A percentile compares a stretch with the other conserved stretches of the same genome.
Conservation (phyloP, 2,113 vertebrate genomes). For the Corvus hawaiiensis region DNA sequence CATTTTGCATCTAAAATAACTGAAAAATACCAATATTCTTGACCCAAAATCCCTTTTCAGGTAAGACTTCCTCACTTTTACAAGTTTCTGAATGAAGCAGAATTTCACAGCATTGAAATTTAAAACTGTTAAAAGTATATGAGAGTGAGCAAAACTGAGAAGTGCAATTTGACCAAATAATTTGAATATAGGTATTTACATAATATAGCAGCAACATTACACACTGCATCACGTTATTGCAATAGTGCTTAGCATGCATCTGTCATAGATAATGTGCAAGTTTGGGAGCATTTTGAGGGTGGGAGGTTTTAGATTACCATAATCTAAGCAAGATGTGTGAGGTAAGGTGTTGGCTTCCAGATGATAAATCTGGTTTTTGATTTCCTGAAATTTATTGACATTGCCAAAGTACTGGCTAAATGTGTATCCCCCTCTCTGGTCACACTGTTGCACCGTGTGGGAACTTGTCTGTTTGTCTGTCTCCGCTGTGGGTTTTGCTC, state of each 20-base stretch:
- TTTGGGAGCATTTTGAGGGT: background rate
- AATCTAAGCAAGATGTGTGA: background rate
- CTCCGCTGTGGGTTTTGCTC: background rate
- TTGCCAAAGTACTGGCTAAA: background rate
- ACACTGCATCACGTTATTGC: background rate
- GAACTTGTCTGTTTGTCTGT: background rate
- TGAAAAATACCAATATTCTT: background rate
- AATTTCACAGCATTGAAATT: background rate
- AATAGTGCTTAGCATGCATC: background rate
- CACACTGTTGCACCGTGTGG: rapidly evolving
- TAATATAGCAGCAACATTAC: background rate
- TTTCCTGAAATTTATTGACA: background rate
- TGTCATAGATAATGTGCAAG: background rate
- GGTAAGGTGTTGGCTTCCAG: background rate
- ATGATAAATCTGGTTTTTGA: background rate
- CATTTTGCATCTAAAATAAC: background rate
- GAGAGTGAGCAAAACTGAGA: background rate
- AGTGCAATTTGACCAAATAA: background rate
- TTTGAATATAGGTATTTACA: background rate
- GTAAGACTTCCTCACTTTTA: background rate
- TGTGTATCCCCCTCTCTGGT: background rate
- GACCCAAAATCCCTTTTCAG: background rate
- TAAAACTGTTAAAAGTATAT: background rate
- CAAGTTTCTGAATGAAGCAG: background rate
- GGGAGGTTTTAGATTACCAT: background rate